Conservation (phyloP, 2,113 vertebrate genomes). For the Silurus meridionalis region DNA sequence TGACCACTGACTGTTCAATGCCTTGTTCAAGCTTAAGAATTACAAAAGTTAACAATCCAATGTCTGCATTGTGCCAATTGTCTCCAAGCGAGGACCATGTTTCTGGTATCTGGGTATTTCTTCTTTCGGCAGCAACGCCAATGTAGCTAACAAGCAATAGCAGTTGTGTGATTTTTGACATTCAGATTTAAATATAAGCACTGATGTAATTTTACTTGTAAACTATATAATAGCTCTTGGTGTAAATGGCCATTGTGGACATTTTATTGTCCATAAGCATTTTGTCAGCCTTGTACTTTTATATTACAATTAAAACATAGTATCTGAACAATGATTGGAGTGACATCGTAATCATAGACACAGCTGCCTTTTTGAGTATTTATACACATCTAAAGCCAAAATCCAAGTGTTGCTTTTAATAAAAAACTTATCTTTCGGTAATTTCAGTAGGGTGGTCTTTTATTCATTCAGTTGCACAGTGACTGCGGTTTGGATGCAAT, state of each 20-base stretch:
- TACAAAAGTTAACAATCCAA: neutral
- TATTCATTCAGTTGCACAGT: neutral
- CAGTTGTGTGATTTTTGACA: neutral
- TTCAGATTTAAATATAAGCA: neutral
- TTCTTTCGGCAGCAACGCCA: no score
- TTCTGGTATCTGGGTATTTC: neutral
- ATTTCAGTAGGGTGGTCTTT: neutral
- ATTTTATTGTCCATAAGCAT: neutral
- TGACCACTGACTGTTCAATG: neutral
- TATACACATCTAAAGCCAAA: neutral
- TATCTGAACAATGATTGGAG: neutral
- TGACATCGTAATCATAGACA: neutral
- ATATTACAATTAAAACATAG: neutral
- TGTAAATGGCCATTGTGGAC: neutral
- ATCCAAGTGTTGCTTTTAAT: neutral
- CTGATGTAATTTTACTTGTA: no score
- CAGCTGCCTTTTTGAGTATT: neutral
- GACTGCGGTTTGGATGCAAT: neutral
- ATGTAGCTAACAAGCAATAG: neutral
- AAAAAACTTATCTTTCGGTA: conserved; percentile 8
- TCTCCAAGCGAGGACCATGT: neutral
- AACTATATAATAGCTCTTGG: no score
- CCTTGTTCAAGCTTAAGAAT: neutral
- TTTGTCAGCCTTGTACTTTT: neutral
- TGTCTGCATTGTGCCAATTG: neutral